These are phyloP conservation scores for Pristionchus fissidentatus DNA, from an alignment of 2,888 invertebrate species.

Conservation along the genomic window DNA sequence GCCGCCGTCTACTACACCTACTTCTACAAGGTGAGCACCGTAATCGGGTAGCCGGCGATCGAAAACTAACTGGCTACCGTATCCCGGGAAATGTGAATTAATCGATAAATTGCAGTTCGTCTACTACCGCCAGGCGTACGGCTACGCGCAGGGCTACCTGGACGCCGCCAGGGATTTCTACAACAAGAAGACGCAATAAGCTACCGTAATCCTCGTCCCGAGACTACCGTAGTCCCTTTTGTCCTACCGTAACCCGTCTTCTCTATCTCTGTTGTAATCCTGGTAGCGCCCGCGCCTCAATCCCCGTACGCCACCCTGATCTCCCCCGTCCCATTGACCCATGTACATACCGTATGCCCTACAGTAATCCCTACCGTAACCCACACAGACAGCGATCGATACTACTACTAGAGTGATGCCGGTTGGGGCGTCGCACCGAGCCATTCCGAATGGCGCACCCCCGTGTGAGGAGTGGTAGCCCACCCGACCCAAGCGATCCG, in stretches of 20 bases:
- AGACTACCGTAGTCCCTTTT: neutral
- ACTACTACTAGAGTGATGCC: neutral
- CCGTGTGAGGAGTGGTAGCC: conserved; percentile 34
- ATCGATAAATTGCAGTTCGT: conserved; percentile 5
- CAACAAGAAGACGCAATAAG: conserved; percentile 31
- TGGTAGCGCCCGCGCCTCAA: neutral
- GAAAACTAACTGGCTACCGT: neutral
- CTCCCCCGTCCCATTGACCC: neutral
- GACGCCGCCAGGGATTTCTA: conserved; percentile 25
- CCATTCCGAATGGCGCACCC: neutral
- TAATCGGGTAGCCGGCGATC: neutral
- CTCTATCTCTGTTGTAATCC: conserved; percentile 1
- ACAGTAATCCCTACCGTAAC: conserved; percentile 25
- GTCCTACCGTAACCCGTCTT: neutral
- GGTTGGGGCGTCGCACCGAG: conserved; percentile 10
- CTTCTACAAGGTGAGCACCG: conserved; percentile 31
- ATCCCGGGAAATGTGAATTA: neutral
- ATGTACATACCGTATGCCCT: neutral
- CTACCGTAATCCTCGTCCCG: neutral
- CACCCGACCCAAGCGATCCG: neutral
- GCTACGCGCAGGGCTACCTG: conserved; percentile 37
- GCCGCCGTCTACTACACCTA: conserved; percentile 29
- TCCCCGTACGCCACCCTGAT: conserved; percentile 24
- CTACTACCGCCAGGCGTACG: conserved; percentile 45
- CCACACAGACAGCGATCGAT: neutral